phyloP scores from a whole-genome alignment of 2,797 vertebrate species.

The Myioborus melanocephalus region DNA sequence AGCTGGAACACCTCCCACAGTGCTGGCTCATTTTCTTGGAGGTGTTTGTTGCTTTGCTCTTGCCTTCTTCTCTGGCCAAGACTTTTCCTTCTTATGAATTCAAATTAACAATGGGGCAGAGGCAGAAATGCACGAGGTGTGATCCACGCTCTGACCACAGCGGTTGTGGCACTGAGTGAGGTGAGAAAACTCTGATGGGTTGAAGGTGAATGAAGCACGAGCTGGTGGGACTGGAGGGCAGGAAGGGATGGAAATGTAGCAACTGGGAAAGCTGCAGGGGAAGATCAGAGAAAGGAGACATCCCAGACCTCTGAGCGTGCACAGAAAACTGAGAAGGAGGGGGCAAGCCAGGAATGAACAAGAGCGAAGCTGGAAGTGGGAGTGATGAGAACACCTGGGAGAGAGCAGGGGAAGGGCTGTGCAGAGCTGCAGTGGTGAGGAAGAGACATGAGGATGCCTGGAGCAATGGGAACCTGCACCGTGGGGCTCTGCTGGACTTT shows the following conservation, averaged over 20 bases:
- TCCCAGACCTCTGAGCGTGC: neutral
- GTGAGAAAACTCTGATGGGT: neutral
- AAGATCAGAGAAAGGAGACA: neutral
- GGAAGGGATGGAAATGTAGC: neutral
- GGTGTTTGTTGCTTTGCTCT: neutral
- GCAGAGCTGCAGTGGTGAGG: neutral
- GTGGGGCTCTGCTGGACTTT: neutral
- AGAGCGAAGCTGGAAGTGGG: neutral
- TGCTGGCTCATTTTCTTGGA: neutral
- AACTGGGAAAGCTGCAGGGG: neutral
- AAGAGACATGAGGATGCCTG: neutral
- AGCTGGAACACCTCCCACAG: neutral
- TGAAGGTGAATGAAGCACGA: neutral
- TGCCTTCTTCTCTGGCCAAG: neutral
- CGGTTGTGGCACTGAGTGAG: neutral
- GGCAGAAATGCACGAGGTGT: neutral
- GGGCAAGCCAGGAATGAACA: neutral
- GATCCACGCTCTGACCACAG: accelerated
- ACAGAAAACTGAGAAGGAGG: neutral
- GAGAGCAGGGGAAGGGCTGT: neutral
- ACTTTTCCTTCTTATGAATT: neutral
- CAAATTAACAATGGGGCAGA: neutral
- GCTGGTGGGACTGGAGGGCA: neutral
- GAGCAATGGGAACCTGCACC: neutral
- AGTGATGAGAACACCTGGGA: neutral